Evolutionary conservation across 1,140 invertebrate genomes (phyloP).

Genomic region (Drosophila tani): DNA sequence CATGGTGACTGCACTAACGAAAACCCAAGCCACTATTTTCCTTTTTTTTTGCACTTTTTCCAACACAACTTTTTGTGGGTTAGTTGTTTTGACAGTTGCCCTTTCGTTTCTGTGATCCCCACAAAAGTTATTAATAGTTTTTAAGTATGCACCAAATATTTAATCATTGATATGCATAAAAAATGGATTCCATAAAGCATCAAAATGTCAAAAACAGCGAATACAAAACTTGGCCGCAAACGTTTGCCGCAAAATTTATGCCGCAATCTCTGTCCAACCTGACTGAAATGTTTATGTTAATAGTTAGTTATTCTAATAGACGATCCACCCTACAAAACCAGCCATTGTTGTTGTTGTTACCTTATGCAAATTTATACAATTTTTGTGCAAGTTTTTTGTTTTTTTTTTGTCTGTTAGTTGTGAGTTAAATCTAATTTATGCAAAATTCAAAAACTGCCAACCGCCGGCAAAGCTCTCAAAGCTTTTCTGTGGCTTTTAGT

Average conservation of each 20-base stretch:
- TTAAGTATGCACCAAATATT: conserved; percentile 63
- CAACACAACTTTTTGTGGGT: not conserved
- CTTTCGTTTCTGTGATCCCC: not conserved
- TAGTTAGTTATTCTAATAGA: conserved; percentile 65
- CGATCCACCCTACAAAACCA: conserved; percentile 29
- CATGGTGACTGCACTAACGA: conserved; percentile 11
- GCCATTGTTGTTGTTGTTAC: conserved; percentile 31
- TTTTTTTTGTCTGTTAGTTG: conserved; percentile 30
- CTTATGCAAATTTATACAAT: conserved; percentile 55
- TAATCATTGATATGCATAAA: conserved; percentile 46
- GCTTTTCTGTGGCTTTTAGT: conserved; percentile 58
- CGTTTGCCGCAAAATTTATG: conserved; percentile 72
- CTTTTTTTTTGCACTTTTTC: not conserved
- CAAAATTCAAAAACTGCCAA: conserved; percentile 64
- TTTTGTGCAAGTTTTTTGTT: conserved; percentile 46
- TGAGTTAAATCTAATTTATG: conserved; percentile 77
- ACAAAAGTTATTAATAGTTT: conserved; percentile 48
- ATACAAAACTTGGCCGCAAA: conserved; percentile 55
- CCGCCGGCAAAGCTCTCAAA: conserved; percentile 53
- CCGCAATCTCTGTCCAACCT: conserved; percentile 75
- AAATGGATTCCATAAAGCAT: conserved; percentile 33
- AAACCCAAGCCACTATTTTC: conserved; percentile 5
- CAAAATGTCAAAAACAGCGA: conserved; percentile 47
- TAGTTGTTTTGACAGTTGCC: conserved; percentile 25
- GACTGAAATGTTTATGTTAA: conserved; percentile 70